Evolutionary conservation across 2,888 invertebrate genomes (phyloP), one percentile per base, ranked within the genome.

Genomic region (Epirrhoe alternata): DNA sequence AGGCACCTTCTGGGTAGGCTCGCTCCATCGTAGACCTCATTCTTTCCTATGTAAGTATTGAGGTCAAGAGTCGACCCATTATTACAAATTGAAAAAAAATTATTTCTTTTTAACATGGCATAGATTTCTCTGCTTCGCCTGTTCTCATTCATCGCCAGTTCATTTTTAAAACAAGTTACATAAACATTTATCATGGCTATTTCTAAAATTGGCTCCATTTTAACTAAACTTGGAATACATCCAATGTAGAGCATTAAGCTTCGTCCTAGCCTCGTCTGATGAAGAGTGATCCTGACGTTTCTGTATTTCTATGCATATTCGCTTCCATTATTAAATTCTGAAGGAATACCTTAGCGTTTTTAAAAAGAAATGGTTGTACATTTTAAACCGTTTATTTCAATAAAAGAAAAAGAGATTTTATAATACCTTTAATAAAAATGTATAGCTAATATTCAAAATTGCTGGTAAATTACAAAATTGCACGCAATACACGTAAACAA

Each of bases 261-360:
- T 6, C 47, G 33, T 14, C 8, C 12, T 61, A 54, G 17, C 24
- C 24, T 10, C 53, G 31, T n/a, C 51, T 45, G 50, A 65, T 51
- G 59, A 56, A 65, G 64, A 65, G 42, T 45, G 35, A 65, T 65
- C 7, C 51, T 50, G 64, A 55, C 55, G 38, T 55, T 58, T 59
- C 55, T 35, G 31, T 31, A 55, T 50, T 51, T 49, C 53, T 53
- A 47, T 45, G 57, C 33, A 56, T 57, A 63, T 57, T 57, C 38
- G 33, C 35, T 14, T 14, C 10, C 52, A 24, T 47, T 54, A 59
- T 61, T 61, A 24, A 49, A 33, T 16, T 42, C 56, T 16, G 33
- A 54, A 60, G 7, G 12, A 58, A 33, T 33, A 42, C 38, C 33
- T 42, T 42, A 5, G 2, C 42, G 12, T 42, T 42, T 47, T 45